phyloP scores from a whole-genome alignment of 2,113 vertebrate genomes.

The Prunella fulvescens region DNA sequence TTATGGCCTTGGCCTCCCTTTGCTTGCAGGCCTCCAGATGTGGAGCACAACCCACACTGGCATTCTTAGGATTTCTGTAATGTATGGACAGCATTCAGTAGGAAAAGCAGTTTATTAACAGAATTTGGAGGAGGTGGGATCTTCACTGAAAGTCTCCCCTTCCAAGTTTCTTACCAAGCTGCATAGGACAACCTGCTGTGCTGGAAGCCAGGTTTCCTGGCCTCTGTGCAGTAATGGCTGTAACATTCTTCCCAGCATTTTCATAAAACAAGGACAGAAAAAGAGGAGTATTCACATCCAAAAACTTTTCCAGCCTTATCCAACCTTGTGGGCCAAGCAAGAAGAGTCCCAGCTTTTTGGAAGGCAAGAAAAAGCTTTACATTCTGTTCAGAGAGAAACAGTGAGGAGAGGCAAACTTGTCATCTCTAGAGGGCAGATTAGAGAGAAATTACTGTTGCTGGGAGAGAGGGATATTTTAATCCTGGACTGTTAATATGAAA shows the following conservation, averaged over 20 bases:
- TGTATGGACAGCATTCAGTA: neutral
- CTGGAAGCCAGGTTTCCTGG: neutral
- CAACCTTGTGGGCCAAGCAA: neutral
- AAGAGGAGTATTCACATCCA: neutral
- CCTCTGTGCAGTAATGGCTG: neutral
- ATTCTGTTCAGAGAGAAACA: neutral
- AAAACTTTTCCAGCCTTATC: neutral
- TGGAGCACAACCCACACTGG: neutral
- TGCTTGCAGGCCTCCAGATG: neutral
- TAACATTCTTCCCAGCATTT: neutral
- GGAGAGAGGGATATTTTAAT: neutral
- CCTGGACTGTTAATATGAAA: neutral
- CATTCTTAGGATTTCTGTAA: neutral
- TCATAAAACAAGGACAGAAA: neutral
- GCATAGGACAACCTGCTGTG: neutral
- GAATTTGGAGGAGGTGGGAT: neutral
- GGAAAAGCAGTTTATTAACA: neutral
- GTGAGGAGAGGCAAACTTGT: neutral
- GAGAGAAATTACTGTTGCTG: neutral
- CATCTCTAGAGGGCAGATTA: neutral
- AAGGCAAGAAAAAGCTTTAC: neutral
- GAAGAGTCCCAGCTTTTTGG: neutral
- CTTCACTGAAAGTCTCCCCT: neutral
- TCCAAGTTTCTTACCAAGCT: neutral
- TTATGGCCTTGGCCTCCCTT: neutral